Base-by-base conservation (phyloP, 2,797 vertebrate species). In the Geotrypetes seraphini region DNA sequence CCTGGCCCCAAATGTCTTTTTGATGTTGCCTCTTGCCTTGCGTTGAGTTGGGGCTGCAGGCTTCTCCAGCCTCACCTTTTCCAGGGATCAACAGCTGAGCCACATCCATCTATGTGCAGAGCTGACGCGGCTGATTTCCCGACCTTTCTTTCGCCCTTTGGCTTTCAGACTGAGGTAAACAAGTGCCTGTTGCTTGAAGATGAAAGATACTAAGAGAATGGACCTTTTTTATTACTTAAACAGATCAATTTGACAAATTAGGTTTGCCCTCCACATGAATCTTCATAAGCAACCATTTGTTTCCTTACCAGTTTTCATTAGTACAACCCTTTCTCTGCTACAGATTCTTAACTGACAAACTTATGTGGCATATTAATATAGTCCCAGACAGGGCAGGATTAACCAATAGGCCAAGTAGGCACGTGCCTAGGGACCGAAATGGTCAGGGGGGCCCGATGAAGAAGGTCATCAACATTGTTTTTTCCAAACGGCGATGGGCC, bases 191-290 rank as follows among this genome's bases (percentile, higher is more conserved):
- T 16, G 50, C 49, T 19, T 7, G 47, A 58, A 58, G 34, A 36
- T 43, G 47, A 55, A 57, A 57, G 52, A 49, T 28, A 51, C 24
- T 39, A 40, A 61, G 38, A n/a, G 44, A 46, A 61, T 39, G 34
- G 48, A 32, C 39, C 39, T 24, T n/a, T n/a, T n/a, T 12, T 43
- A 47, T 50, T 47, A 33, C 51, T 43, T 51, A 69, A 62, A 55
- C 43, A 56, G 23, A 47, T 37, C 33, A 42, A 42, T 31, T 39
- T 47, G 53, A 41, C 30, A 48, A 51, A 55, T 42, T 28, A 40
- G 36, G 6, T 49, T 45, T 3, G 7, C 30, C 24, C 16, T 25
- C 26, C 39, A 59, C 28, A 22, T 27, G 25, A 48, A 36, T 35
- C 22, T 29, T 30, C 17, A 23, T 2, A 21, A 39, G 46, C 41